Base-by-base conservation (phyloP, 2,888 invertebrate genomes). In the Sminthurinus aureus region DNA sequence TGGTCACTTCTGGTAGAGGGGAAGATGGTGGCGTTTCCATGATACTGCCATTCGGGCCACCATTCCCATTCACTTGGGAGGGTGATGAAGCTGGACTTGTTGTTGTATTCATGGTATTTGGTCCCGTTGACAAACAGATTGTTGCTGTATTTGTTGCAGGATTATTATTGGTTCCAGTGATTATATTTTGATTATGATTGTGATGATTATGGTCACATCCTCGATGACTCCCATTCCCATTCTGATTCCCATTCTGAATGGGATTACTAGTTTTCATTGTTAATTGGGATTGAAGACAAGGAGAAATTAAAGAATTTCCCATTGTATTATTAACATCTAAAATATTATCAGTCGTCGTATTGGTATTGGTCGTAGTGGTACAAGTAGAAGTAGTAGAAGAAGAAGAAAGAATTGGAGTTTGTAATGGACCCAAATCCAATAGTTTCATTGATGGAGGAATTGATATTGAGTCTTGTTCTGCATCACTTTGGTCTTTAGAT, bases 391-490 rank as follows among this genome's bases (percentile, higher is more conserved):
- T 15, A 11, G 69, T 15, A 69, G 69, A 20, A 69, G 69, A 24
- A 26, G 75, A 51, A 22, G 80, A 66, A 12, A 84, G 85, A 26
- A 88, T 88, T 22, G 88, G 88, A 12, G 87, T 86, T 58, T 58
- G 58, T 58, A 58, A 12, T 12, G 69, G 69, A 24, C 24, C 24
- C 58, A 88, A 86, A 77, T 88, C 88, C 69, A 88, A 83, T 11
- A 88, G 81, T 15, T 88, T 87, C 88, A 88, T 88, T 18, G 38
- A 38, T 9, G 88, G 87, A 64, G 88, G 88, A 73, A 88, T 88
- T 51, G 85, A 84, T n/a, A 88, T 86, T 9, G 84, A 83, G 38
- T 88, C 88, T 13, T 83, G 85, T 64, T 88, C 88, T 18, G 88
- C 86, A 80, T 88, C 88, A 86, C 88, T 88, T 12, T 85, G 82